Evolutionary conservation across 1,140 invertebrate species (phyloP).

Genomic region (Drosophila willistoni): DNA sequence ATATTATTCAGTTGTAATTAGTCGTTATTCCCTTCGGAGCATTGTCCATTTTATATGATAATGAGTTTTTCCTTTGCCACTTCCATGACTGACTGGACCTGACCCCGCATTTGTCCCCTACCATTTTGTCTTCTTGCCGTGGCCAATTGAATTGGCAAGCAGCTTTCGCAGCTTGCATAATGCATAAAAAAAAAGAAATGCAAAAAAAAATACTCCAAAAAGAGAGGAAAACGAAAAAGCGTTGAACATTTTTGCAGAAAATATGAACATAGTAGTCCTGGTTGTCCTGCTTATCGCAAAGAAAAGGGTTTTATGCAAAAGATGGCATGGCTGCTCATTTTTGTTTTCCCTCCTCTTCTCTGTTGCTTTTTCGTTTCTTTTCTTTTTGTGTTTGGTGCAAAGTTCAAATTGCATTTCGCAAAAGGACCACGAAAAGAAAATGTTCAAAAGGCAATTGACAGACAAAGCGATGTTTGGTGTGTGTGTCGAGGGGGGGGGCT

Average conservation of each 20-base stretch:
- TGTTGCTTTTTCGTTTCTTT: slow-evolving; percentile 28
- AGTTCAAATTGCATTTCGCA: slow-evolving; percentile 72
- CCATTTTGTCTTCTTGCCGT: slow-evolving; percentile 29
- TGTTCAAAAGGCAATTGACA: slow-evolving; percentile 59
- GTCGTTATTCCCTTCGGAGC: slow-evolving; percentile 34
- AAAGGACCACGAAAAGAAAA: slow-evolving; percentile 49
- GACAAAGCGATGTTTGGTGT: slow-evolving; percentile 31
- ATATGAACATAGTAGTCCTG: slow-evolving; percentile 48
- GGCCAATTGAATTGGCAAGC: slow-evolving; percentile 71
- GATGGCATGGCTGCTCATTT: slow-evolving; percentile 13
- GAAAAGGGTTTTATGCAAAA: slow-evolving; percentile 9
- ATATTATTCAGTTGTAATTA: slow-evolving; percentile 58
- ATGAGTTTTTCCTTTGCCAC: slow-evolving; percentile 61
- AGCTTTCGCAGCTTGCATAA: slow-evolving; percentile 58
- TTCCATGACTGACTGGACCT: slow-evolving; percentile 30
- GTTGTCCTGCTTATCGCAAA: slow-evolving; percentile 57
- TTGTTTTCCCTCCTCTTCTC: neutral
- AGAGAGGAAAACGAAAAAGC: slow-evolving; percentile 21
- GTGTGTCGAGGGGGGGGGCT: neutral
- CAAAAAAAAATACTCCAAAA: too few species aligned
- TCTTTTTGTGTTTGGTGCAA: slow-evolving; percentile 15
- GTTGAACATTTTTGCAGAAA: slow-evolving; percentile 49
- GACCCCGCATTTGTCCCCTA: neutral
- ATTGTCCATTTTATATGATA: slow-evolving; percentile 73
- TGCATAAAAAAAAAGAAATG: slow-evolving; percentile 5